Conservation (phyloP, 2,888 invertebrate genomes). For the Lycophotia porphyrea region DNA sequence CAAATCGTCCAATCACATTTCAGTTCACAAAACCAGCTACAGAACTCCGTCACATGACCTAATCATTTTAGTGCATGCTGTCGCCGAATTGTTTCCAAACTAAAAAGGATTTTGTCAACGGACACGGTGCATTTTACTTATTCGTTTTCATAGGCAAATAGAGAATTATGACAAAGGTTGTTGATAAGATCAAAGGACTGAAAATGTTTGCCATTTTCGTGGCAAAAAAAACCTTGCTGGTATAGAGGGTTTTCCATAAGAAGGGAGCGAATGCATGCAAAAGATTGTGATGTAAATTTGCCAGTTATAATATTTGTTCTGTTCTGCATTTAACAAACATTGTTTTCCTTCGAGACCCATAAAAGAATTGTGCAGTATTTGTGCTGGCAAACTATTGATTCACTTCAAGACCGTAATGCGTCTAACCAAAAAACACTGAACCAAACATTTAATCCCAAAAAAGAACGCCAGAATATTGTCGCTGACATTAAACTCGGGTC, state of each 20-base stretch:
- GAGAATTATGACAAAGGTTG: background rate
- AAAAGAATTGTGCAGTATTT: too few species aligned
- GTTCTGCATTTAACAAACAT: background rate
- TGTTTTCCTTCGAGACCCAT: background rate
- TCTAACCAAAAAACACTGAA: background rate
- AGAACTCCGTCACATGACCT: background rate
- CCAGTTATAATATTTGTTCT: background rate
- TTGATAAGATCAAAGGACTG: background rate
- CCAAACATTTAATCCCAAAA: background rate
- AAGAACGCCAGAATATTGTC: constrained; percentile 31
- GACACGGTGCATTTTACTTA: constrained; percentile 1
- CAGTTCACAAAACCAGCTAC: background rate
- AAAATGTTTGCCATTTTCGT: background rate
- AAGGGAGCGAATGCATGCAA: background rate
- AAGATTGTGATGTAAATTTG: background rate
- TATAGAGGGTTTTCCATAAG: background rate
- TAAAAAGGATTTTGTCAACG: constrained; percentile 1
- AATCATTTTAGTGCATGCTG: constrained; percentile 17
- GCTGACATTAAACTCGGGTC: constrained; percentile 49
- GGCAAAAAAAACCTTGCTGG: background rate
- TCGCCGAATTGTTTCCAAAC: constrained; percentile 10
- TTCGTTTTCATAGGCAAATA: background rate
- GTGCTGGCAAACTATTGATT: background rate
- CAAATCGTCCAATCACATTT: constrained; percentile 5
- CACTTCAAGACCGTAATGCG: background rate